Base-by-base conservation (phyloP, 1,140 invertebrate genomes). In the Acromyrmex echinatior region DNA sequence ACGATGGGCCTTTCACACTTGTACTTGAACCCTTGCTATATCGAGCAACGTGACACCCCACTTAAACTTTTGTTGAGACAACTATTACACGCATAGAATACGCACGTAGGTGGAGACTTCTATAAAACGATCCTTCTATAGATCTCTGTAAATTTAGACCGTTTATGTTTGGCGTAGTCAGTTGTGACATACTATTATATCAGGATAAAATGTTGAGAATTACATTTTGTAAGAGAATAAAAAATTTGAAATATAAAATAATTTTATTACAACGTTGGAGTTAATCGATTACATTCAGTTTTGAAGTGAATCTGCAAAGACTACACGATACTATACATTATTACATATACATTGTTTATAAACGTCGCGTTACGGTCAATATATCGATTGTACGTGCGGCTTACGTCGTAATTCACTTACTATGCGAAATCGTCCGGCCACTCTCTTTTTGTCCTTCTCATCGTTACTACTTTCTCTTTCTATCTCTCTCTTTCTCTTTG, bases 321-420 rank as follows among this genome's bases (percentile, higher is more conserved):
- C 39, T 60, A 16, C 73, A 53, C 18, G 45, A 35, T 31, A 39
- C 25, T 62, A 51, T 84, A 60, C 25, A 84, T 51, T 82, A 68
- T 82, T 84, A 51, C 66, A 51, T 70, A 70, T 84, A 84, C 70
- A 84, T 76, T 84, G 80, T 84, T 84, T 84, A 84, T 84, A 84
- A 84, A 84, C 31, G 45, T 31, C 53, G 35, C 53, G n/a, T 76
- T 62, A 84, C 70, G 39, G 58, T 63, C 80, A 63, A 84, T 84
- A 76, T 84, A 84, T 84, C 18, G 82, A 86, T 51, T 68, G 49
- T 65, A 35, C 14, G 21, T 31, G 31, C 49, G 31, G 49, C 82
- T 84, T 63, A 35, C 80, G 28, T 84, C 51, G 70, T 76, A 84
- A 84, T 84, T 84, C 56, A 84, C 56, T 74, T 76, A 76, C 25